Conservation (phyloP, 2,113 vertebrate genomes). For the Limanda limanda region DNA sequence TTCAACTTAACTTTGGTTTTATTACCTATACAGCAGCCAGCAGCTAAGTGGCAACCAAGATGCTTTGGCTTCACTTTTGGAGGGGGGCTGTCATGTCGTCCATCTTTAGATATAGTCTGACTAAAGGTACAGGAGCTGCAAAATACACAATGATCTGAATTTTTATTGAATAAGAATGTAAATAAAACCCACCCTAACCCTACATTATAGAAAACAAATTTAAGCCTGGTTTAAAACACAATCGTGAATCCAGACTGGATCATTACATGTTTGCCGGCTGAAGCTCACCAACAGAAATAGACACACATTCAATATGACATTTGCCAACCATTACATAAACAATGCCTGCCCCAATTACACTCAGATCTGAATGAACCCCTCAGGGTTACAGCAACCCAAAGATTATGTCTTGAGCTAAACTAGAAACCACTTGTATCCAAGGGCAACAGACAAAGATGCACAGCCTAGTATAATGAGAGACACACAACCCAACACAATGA, state of each 20-base stretch:
- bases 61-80: no score
- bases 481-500: constrained; percentile 10
- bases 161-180: no score
- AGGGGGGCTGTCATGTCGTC: neutral
- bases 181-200: no score
- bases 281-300: constrained; percentile 3
- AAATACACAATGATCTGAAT: neutral
- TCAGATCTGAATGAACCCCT: constrained; percentile 16
- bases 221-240: neutral
- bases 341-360: neutral
- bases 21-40: no score
- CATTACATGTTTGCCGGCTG: neutral
- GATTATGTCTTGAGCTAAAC: constrained; percentile 23
- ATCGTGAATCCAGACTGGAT: neutral
- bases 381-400: neutral
- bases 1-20: no score
- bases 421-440: constrained; percentile 54
- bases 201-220: neutral
- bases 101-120: neutral
- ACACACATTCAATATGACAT: neutral
- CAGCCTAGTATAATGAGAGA: constrained; percentile 27
- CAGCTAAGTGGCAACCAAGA: no score
- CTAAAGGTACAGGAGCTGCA: no score
- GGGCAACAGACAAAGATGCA: constrained; percentile 55
- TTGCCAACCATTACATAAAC: neutral